Percentiles rank a stretch among this genome's conserved stretches.
phyloP scores from a whole-genome alignment of 2,113 vertebrate species.

The Panurus biarmicus region DNA sequence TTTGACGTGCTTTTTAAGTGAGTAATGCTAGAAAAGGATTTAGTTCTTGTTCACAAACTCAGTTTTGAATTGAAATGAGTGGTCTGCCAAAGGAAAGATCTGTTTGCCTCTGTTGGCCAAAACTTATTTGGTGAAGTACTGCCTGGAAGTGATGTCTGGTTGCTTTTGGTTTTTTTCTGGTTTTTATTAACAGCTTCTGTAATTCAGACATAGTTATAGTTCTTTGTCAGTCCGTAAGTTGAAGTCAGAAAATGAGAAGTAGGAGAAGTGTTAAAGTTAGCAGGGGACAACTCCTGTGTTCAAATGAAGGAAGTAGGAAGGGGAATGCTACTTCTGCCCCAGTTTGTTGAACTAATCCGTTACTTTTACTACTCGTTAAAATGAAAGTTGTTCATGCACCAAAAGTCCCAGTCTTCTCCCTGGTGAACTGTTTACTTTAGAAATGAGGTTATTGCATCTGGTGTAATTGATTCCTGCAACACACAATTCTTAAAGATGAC shows the following conservation, averaged over 20 bases:
- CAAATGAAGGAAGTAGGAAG: background rate
- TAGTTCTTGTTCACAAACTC: background rate
- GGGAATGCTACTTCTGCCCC: background rate
- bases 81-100: background rate
- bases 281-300: background rate
- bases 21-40: background rate
- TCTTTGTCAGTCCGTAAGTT: background rate
- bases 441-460: constrained; percentile 5
- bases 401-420: background rate
- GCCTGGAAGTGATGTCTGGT: background rate
- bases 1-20: background rate
- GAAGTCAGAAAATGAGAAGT: background rate
- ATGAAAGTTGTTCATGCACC: background rate
- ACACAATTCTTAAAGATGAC: background rate
- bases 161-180: background rate
- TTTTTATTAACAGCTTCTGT: background rate
- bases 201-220: background rate
- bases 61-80: background rate
- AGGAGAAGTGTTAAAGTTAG: background rate
- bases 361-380: background rate
- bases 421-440: background rate
- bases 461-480: background rate
- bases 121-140: background rate
- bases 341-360: background rate
- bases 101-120: background rate